These are phyloP conservation scores for Diploscapter pachys DNA, from an alignment of 1,140 invertebrate genomes.

Conservation along the genomic window DNA sequence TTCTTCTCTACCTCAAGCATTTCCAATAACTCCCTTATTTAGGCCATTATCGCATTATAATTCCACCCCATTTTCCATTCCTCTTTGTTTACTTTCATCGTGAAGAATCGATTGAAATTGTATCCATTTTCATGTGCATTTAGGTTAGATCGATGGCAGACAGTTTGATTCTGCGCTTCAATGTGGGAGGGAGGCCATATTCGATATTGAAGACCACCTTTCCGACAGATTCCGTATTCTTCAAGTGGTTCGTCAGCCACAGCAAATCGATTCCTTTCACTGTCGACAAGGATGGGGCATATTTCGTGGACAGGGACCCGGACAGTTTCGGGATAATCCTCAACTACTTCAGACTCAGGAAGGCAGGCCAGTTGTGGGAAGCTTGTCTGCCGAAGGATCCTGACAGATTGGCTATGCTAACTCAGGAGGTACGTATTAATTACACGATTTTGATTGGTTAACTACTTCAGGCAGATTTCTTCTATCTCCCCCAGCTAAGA, in stretches of 20 bases:
- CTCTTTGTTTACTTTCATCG: no score
- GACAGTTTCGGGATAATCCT: constrained; percentile 80
- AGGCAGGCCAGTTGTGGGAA: constrained; percentile 37
- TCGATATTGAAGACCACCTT: constrained; percentile 26
- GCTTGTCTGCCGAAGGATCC: constrained; percentile 42
- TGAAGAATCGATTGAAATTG: no score
- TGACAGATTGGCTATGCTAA: constrained; percentile 38
- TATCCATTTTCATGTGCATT: no score
- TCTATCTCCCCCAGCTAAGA: constrained; percentile 25
- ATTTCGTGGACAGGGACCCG: constrained; percentile 35
- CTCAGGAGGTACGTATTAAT: constrained; percentile 24
- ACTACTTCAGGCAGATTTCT: constrained; percentile 36
- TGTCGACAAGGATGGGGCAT: constrained; percentile 15
- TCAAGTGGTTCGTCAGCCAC: constrained; percentile 28
- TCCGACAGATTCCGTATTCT: constrained; percentile 22
- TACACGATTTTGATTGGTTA: neutral
- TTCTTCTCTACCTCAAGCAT: no score
- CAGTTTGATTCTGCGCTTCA: constrained; percentile 24
- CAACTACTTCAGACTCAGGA: constrained; percentile 73
- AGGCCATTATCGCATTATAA: no score
- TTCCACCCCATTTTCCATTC: no score
- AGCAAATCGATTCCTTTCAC: constrained; percentile 23
- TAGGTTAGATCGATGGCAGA: no score
- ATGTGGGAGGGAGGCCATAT: constrained; percentile 26
- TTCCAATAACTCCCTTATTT: no score